A percentile compares a stretch with the other conserved stretches of the same genome.
Conservation (phyloP, 2,113 vertebrate genomes). For the Poeciliopsis retropinna region DNA sequence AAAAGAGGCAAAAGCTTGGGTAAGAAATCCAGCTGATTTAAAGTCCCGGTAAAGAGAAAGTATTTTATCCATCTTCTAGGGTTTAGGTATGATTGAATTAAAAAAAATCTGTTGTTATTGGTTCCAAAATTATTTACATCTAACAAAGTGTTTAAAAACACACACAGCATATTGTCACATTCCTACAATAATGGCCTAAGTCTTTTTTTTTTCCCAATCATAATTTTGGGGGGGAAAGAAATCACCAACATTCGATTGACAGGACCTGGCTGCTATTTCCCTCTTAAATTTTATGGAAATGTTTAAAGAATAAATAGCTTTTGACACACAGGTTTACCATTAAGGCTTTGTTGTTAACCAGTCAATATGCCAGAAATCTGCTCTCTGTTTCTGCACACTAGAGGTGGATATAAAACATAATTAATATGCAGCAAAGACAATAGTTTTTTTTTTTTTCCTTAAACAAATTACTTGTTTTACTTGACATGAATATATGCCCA, state of each 20-base stretch:
- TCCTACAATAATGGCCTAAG: no score
- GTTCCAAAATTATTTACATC: not conserved
- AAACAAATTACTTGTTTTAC: not conserved
- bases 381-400: not conserved
- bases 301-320: no score
- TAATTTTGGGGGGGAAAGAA: no score
- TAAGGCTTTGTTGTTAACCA: not conserved
- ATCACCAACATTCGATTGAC: no score
- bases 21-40: slow-evolving; percentile 22
- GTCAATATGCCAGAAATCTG: not conserved
- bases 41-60: not conserved
- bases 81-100: not conserved
- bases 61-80: not conserved
- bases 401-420: not conserved
- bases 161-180: no score
- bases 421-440: not conserved
- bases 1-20: slow-evolving; percentile 50
- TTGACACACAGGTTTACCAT: no score
- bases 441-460: not conserved
- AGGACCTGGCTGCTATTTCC: no score
- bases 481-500: no score
- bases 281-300: not conserved
- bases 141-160: no score
- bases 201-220: no score
- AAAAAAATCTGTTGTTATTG: not conserved